phyloP scores from a whole-genome alignment of 2,888 invertebrate species.

The Temnothorax unifasciatus region DNA sequence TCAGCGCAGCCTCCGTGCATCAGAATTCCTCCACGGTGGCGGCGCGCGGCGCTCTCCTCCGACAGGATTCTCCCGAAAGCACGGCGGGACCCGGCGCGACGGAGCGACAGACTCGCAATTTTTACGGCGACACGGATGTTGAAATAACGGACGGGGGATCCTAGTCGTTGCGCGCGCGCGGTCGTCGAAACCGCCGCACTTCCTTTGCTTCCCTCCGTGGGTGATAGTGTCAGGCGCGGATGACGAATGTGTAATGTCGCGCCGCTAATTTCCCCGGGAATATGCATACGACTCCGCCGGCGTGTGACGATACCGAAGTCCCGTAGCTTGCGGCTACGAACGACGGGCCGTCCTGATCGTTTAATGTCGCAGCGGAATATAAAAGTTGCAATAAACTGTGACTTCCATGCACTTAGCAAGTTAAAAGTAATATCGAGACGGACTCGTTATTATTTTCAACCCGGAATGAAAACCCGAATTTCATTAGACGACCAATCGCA shows the following conservation, averaged over 20 bases:
- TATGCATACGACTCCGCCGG: slow-evolving; percentile 19
- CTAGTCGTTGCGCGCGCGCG: slow-evolving; percentile 5
- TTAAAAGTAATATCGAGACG: background rate
- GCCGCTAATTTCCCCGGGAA: slow-evolving; percentile 39
- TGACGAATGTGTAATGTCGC: slow-evolving; percentile 52
- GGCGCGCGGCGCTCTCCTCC: background rate
- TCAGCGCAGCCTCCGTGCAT: background rate
- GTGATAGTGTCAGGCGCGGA: slow-evolving; percentile 52
- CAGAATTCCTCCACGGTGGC: background rate
- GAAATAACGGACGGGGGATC: slow-evolving; percentile 43
- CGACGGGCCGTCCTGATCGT: background rate
- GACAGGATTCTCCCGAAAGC: slow-evolving; percentile 18
- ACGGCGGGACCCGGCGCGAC: background rate
- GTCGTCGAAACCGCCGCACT: slow-evolving; percentile 43
- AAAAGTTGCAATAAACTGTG: background rate
- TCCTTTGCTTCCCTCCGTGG: slow-evolving; percentile 27
- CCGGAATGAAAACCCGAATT: background rate
- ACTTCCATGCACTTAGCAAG: background rate
- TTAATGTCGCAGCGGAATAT: background rate
- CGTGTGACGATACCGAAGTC: slow-evolving; percentile 14
- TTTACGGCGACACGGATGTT: slow-evolving; percentile 39
- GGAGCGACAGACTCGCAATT: slow-evolving; percentile 4
- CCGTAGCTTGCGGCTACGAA: background rate
- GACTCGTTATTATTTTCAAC: background rate
- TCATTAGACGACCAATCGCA: background rate